Evolutionary conservation across 2,797 vertebrate genomes (phyloP).

Genomic region (Rhodeus uyekii): DNA sequence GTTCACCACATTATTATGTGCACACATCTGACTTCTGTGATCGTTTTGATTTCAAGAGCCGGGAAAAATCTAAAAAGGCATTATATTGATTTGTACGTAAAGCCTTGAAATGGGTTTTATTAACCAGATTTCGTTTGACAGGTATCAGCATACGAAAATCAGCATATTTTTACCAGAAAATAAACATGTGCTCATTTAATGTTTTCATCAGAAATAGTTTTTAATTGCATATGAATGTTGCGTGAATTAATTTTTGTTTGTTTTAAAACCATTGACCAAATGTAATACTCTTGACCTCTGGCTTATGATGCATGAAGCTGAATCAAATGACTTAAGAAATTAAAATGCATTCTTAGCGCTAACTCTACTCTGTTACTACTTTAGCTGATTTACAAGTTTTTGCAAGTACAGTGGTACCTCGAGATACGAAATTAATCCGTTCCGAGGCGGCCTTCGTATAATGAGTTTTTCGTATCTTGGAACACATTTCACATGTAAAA

Average conservation of each 20-base stretch:
- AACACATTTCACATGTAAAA: no score
- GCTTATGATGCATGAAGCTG: neutral
- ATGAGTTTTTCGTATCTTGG: no score
- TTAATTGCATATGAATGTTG: neutral
- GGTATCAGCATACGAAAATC: no score
- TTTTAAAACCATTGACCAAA: neutral
- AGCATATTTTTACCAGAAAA: neutral
- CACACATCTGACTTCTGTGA: neutral
- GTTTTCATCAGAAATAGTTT: neutral
- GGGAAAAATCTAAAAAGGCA: neutral
- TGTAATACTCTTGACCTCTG: no score
- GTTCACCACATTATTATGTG: no score
- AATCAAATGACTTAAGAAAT: neutral
- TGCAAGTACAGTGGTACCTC: no score
- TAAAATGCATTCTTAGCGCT: neutral
- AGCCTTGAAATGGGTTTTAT: neutral
- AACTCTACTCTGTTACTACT: no score
- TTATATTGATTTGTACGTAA: neutral
- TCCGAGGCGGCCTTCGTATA: no score
- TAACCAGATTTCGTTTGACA: neutral
- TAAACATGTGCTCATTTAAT: neutral
- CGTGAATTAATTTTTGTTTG: neutral
- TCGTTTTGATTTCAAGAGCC: no score
- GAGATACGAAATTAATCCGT: no score
- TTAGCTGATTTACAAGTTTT: no score